phyloP scores from a whole-genome alignment of 2,797 vertebrate species.

The Trachops cirrhosus region DNA sequence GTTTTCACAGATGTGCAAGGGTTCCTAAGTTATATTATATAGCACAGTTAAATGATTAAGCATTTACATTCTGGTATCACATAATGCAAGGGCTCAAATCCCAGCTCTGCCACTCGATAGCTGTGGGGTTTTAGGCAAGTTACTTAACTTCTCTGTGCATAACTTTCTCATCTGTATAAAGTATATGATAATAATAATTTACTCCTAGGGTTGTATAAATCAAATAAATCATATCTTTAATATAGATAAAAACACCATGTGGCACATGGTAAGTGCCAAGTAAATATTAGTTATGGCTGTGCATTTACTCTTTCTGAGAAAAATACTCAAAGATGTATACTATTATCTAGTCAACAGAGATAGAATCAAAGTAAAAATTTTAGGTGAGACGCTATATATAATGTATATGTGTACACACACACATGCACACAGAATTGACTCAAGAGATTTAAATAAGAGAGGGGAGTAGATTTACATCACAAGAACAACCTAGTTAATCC shows the following conservation, averaged over 20 bases:
- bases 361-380: neutral
- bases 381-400: neutral
- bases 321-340: neutral
- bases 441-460: neutral
- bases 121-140: neutral
- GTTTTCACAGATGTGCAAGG: neutral
- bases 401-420: no score
- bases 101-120: neutral
- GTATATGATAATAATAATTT: neutral
- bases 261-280: neutral
- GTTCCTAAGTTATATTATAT: neutral
- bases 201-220: neutral
- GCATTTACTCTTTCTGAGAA: neutral
- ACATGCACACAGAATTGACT: neutral
- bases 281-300: neutral
- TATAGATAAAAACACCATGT: neutral
- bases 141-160: neutral
- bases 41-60: neutral
- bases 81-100: neutral
- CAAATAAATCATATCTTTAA: neutral
- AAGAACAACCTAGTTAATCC: neutral
- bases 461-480: neutral
- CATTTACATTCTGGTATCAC: neutral
- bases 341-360: neutral
- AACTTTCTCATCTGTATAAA: neutral